Evolutionary conservation across 2,797 vertebrate species (phyloP).

Genomic region (Semaprochilodus insignis): DNA sequence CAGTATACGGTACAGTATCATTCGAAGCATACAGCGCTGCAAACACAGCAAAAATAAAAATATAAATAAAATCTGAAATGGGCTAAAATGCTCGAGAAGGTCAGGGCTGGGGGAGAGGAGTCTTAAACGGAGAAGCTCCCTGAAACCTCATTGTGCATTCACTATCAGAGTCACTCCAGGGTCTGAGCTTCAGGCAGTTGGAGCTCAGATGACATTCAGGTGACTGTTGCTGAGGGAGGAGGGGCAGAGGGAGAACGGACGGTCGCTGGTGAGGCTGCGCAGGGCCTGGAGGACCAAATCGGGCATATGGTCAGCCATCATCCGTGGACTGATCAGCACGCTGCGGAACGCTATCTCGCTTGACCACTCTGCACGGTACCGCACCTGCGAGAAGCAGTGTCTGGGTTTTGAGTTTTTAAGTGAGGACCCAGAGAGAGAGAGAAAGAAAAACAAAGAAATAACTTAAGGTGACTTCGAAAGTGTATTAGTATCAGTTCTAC

Average conservation of each 20-base stretch:
- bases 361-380: conserved; percentile 86
- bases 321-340: conserved; percentile 93
- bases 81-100: conserved; percentile 17
- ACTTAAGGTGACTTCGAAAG: neutral
- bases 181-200: neutral
- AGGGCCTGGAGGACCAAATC: conserved; percentile 86
- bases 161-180: conserved; percentile 10
- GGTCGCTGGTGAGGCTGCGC: conserved; percentile 79
- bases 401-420: conserved; percentile 65
- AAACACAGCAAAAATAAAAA: conserved; percentile 2
- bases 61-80: conserved; percentile 30
- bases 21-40: conserved; percentile 13
- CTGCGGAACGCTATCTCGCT: conserved; percentile 84
- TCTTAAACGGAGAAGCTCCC: neutral
- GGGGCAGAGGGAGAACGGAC: conserved; percentile 79
- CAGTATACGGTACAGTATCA: neutral
- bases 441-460: neutral
- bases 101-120: conserved; percentile 13
- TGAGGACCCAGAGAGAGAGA: neutral
- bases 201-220: conserved; percentile 73
- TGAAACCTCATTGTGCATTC: neutral
- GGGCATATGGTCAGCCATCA: conserved; percentile 95
- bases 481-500: neutral
- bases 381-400: conserved; percentile 85
- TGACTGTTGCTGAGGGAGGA: conserved; percentile 73